phyloP scores from a whole-genome alignment of 2,888 invertebrate genomes.

The Acrobasis repandana region DNA sequence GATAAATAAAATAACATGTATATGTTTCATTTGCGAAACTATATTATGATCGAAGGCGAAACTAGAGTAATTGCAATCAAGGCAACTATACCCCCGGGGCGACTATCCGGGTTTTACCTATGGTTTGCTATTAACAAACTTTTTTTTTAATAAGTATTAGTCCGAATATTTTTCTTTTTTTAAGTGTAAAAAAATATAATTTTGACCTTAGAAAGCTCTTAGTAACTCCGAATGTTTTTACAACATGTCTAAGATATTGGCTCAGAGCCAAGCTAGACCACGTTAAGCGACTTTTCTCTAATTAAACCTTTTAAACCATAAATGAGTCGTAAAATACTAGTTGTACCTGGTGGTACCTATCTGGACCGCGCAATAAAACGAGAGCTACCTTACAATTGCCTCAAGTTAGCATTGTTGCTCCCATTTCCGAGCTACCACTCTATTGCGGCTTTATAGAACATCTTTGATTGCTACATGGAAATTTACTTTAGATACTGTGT shows the following conservation, averaged over 20 bases:
- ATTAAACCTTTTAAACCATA: conserved; percentile 25
- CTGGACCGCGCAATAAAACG: conserved; percentile 13
- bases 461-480: neutral
- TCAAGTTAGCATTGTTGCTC: conserved; percentile 2
- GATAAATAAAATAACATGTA: too few species aligned
- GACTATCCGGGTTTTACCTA: too few species aligned
- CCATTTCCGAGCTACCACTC: neutral
- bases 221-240: too few species aligned
- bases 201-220: too few species aligned
- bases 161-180: too few species aligned
- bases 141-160: too few species aligned
- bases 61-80: too few species aligned
- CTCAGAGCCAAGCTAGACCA: neutral
- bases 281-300: conserved; percentile 18
- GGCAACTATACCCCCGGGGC: too few species aligned
- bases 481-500: neutral
- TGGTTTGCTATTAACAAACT: too few species aligned
- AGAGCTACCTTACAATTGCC: conserved; percentile 8
- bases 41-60: too few species aligned
- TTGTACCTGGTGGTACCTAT: conserved; percentile 7
- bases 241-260: neutral
- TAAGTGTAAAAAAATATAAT: too few species aligned
- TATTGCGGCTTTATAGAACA: neutral
- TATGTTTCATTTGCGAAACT: too few species aligned
- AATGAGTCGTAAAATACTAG: conserved; percentile 23